These are phyloP conservation scores for Saimiri boliviensis DNA, from an alignment of 2,113 vertebrate genomes.

Conservation along the genomic window DNA sequence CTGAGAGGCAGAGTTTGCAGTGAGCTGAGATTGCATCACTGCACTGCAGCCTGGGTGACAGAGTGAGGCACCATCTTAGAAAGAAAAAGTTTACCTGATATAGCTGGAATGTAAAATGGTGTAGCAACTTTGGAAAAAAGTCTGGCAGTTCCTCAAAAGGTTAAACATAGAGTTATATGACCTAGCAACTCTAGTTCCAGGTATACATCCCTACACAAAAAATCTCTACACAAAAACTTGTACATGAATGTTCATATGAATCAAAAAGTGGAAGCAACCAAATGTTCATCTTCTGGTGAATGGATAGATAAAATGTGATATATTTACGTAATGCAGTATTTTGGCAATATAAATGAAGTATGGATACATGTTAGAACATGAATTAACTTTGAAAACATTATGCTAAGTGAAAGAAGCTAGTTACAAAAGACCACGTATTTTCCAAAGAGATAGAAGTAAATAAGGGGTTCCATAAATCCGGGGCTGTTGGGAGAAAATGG, in stretches of 20 bases:
- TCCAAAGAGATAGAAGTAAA: neutral
- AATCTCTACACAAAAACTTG: neutral
- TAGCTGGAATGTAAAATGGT: neutral
- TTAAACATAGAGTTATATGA: neutral
- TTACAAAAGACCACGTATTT: neutral
- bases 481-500: neutral
- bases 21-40: neutral
- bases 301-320: neutral
- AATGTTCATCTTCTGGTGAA: neutral
- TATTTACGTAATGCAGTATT: neutral
- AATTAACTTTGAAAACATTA: neutral
- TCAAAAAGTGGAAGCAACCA: neutral
- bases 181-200: neutral
- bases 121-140: neutral
- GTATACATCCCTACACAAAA: neutral
- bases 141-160: neutral
- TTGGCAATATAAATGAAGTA: neutral
- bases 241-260: neutral
- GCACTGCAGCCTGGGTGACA: neutral
- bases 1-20: neutral
- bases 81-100: neutral
- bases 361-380: neutral
- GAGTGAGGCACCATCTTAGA: neutral
- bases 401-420: neutral
- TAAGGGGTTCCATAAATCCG: neutral